These are phyloP conservation scores for Cebidichthys violaceus DNA, from an alignment of 2,113 vertebrate genomes.

Conservation along the genomic window DNA sequence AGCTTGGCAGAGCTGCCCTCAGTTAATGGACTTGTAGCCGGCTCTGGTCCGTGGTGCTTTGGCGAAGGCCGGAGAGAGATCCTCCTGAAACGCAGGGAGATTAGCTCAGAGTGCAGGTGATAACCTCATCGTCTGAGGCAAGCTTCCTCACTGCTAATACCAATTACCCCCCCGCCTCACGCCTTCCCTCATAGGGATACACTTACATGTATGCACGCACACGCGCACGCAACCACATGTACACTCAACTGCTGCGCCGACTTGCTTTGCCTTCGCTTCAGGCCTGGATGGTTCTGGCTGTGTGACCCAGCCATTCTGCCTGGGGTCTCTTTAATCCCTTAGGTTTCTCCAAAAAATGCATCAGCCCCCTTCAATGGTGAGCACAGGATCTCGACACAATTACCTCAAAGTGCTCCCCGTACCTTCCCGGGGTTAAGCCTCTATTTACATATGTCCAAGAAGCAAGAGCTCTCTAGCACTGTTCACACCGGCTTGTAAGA, in stretches of 20 bases:
- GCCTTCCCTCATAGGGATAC: conserved; percentile 47
- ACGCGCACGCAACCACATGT: conserved; percentile 4
- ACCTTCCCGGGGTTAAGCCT: conserved; percentile 70
- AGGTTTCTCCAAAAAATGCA: conserved; percentile 60
- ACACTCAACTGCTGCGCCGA: conserved; percentile 32
- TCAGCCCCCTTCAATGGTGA: conserved; percentile 36
- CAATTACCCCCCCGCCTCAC: conserved; percentile 69
- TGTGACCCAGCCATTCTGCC: conserved; percentile 55
- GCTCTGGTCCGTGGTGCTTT: conserved; percentile 32
- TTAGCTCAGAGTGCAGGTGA: conserved; percentile 68
- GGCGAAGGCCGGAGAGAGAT: conserved; percentile 40
- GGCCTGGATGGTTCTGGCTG: conserved; percentile 48
- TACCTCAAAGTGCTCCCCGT: conserved; percentile 65
- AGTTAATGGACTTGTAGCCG: conserved; percentile 38
- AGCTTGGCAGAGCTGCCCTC: conserved; percentile 27
- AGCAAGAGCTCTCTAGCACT: conserved; percentile 33
- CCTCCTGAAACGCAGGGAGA: conserved; percentile 53
- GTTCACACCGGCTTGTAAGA: conserved; percentile 49
- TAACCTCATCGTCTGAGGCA: conserved; percentile 70
- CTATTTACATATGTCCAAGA: conserved; percentile 77
- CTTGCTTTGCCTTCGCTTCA: conserved; percentile 45
- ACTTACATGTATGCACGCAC: conserved; percentile 24
- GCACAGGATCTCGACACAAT: conserved; percentile 71
- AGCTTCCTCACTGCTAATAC: conserved; percentile 64
- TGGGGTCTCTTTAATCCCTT: conserved; percentile 58